These are phyloP conservation scores for Syngnathus rostellatus DNA, from an alignment of 2,797 vertebrate genomes.

Conservation along the genomic window DNA sequence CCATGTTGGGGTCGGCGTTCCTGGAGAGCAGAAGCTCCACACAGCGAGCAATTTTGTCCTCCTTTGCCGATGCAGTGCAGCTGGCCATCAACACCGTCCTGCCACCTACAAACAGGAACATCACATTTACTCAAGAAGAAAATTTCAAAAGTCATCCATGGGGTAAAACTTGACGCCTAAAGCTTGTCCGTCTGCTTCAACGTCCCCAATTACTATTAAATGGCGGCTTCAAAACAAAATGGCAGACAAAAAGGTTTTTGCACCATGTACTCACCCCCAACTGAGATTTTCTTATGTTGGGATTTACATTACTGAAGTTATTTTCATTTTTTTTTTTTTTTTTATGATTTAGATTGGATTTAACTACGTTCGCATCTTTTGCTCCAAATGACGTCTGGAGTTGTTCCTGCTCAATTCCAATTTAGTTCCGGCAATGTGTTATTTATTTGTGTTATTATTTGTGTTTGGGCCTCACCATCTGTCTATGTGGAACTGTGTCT, in stretches of 20 bases:
- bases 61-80: slow-evolving; percentile 71
- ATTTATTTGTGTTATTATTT: not conserved
- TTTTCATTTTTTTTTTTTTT: no score
- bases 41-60: slow-evolving; percentile 78
- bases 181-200: not conserved
- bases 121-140: not conserved
- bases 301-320: no score
- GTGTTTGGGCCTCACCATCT: slow-evolving; percentile 24
- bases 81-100: slow-evolving; percentile 85
- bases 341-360: no score
- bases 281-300: no score
- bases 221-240: not conserved
- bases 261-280: no score
- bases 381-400: not conserved
- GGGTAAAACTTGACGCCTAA: not conserved
- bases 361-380: not conserved
- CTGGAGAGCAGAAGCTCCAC: slow-evolving; percentile 88
- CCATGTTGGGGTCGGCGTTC: slow-evolving; percentile 80
- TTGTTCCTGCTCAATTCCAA: slow-evolving; percentile 22
- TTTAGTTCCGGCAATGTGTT: slow-evolving; percentile 31
- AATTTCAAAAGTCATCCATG: not conserved
- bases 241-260: not conserved
- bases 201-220: not conserved
- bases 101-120: slow-evolving; percentile 63
- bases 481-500: slow-evolving; percentile 35